Evolutionary conservation across 2,113 vertebrate species (phyloP), one percentile per base, ranked within the genome.

Genomic region (Tor tambroides): DNA sequence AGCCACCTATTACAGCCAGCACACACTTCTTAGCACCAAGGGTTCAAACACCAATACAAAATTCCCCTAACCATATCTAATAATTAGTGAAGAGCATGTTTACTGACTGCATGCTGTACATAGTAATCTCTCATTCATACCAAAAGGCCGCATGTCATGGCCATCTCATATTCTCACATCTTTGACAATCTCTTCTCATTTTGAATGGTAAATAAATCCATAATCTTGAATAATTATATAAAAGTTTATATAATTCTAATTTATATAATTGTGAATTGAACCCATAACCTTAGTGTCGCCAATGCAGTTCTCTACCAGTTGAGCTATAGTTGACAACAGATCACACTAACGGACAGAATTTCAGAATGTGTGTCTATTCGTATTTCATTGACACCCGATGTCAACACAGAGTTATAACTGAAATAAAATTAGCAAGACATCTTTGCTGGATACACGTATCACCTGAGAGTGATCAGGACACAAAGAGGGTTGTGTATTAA

Each of bases 21-120:
- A 91, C 91, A 90, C 91, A 93, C 93, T 93, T 91, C 90, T 94
- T 91, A 92, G 89, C 92, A 94, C 91, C 92, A 92, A 91, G 85
- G 63, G 89, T 91, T 93, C 88, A 91, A 91, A 90, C 92, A 93
- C 92, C 89, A 93, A 93, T 91, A 93, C 93, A 92, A 92, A 93
- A 93, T 92, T 95, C 88, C 83, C 81, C 86, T 88, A 83, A 89
- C 86, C 85, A 89, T 87, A 87, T 92, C 92, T 94, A 94, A 91
- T 93, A 90, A 93, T 95, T 93, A 92, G 90, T 87, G 92, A 93
- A 92, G 93, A 92, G 92, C 92, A 93, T 76, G 74, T 80, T 88
- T 67, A 88, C 91, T 87, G 87, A 85, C 65, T 71, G 77, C 76
- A 89, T 81, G 46, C 59, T 75, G 41, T 80, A 32, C 63, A 28